Conservation (phyloP, 2,888 invertebrate species). For the Drosophila anceps region DNA sequence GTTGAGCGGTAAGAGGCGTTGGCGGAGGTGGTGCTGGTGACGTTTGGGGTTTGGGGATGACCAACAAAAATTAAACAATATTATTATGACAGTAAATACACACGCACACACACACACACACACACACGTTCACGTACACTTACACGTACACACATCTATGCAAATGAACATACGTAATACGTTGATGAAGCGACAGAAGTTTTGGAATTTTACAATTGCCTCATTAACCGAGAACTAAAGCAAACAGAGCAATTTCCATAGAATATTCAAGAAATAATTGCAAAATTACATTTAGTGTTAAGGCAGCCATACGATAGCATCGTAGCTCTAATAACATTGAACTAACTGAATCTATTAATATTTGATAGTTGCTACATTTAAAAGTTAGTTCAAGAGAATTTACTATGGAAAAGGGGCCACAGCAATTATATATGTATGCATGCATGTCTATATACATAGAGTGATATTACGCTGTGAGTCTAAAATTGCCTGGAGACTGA, state of each 20-base stretch:
- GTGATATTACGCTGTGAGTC: neutral
- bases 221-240: neutral
- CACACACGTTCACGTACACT: neutral
- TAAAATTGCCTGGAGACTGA: neutral
- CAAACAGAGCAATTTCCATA: neutral
- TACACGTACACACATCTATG: neutral
- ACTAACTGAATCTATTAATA: neutral
- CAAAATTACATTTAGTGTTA: neutral
- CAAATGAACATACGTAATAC: neutral
- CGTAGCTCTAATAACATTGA: neutral
- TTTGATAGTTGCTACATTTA: neutral
- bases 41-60: neutral
- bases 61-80: slow-evolving; percentile 11
- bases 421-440: neutral
- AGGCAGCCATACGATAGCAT: neutral
- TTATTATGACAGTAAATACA: slow-evolving; percentile 12
- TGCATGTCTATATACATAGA: neutral
- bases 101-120: slow-evolving; percentile 1
- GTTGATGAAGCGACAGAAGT: neutral
- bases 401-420: neutral
- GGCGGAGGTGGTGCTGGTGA: neutral
- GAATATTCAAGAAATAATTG: slow-evolving; percentile 8
- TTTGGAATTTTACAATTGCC: slow-evolving; percentile 7
- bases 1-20: neutral
- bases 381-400: neutral